A percentile compares a stretch with the other conserved stretches of the same genome.
Evolutionary conservation across 2,888 invertebrate genomes (phyloP).

Genomic region (Amphiduros pacificus): DNA sequence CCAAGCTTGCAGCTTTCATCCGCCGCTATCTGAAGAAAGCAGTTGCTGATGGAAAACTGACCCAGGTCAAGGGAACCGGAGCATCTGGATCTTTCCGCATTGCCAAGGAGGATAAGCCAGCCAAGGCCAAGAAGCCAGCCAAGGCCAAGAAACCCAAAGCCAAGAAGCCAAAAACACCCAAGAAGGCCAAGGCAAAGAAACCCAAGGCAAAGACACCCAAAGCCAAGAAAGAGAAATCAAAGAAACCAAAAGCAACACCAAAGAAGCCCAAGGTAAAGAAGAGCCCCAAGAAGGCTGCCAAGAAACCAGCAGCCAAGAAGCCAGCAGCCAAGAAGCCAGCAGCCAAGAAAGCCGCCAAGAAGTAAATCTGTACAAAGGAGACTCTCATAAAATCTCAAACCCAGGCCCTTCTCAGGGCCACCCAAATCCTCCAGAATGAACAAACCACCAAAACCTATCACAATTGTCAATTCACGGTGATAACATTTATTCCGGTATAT

Average conservation of each 20-base stretch:
- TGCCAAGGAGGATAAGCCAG: conserved; percentile 9
- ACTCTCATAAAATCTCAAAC: too few relatives aligned
- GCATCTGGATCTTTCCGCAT: conserved; percentile 12
- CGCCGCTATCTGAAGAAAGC: conserved; percentile 5
- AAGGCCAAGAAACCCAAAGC: conserved; percentile 10
- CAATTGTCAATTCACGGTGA: too few relatives aligned
- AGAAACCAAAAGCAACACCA: too few relatives aligned
- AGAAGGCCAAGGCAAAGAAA: conserved; percentile 7
- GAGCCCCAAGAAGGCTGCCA: conserved; percentile 16
- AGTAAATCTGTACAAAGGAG: conserved; percentile 1
- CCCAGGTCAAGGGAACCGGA: conserved; percentile 13
- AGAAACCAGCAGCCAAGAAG: conserved; percentile 10
- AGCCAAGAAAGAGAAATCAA: too few relatives aligned
- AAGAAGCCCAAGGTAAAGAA: too few relatives aligned
- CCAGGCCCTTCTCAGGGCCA: conserved; percentile 9
- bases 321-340: conserved; percentile 2
- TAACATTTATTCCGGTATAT: too few relatives aligned
- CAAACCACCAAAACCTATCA: too few relatives aligned
- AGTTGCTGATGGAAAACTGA: conserved; percentile 11
- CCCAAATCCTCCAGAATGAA: conserved; percentile 3
- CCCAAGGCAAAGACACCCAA: conserved; percentile 7
- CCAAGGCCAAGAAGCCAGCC: background rate
- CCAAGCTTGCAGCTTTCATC: conserved; percentile 5
- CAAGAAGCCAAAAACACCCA: conserved; percentile 13
- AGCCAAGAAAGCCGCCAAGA: conserved; percentile 8